These are phyloP conservation scores for Pseudorhiza aurosa DNA, from an alignment of 30 jellyfish, hydroid and myxozoan species.

Conservation along the genomic window DNA sequence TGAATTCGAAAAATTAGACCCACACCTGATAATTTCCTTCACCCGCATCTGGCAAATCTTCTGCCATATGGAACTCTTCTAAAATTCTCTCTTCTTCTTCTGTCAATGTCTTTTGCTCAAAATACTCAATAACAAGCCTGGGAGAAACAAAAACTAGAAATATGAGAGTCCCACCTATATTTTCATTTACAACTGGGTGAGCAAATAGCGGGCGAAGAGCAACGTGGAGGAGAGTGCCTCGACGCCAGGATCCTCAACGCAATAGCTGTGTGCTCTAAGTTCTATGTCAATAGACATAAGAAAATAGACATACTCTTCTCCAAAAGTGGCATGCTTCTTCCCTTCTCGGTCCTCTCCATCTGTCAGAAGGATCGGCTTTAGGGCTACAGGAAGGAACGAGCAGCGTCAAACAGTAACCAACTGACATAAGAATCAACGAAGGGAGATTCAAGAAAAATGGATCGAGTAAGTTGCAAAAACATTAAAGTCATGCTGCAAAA, in stretches of 20 bases:
- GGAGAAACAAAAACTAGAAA: background rate
- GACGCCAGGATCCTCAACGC: no score
- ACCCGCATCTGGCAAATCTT: background rate
- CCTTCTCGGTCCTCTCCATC: constrained; percentile 31
- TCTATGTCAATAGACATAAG: background rate
- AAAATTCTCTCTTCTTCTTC: background rate
- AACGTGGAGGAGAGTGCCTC: no score
- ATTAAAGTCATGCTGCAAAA: no score
- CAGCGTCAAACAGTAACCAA: background rate
- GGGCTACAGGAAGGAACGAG: constrained; percentile 4
- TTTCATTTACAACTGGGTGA: no score
- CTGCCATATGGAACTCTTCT: background rate
- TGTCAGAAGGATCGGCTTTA: constrained; percentile 30
- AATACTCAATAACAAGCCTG: constrained; percentile 8
- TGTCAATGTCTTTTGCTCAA: background rate
- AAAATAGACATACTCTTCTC: constrained; percentile 52
- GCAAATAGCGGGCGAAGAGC: no score
- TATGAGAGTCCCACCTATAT: no score
- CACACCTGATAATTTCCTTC: background rate
- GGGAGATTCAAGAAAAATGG: no score
- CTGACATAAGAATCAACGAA: no score
- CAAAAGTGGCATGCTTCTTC: constrained; percentile 44
- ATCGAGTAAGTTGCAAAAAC: no score
- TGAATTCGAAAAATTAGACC: background rate
- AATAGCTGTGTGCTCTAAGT: background rate